A percentile compares a stretch with the other conserved stretches of the same genome.
Evolutionary conservation across 1,140 invertebrate genomes (phyloP).

Genomic region (Sipha flava): DNA sequence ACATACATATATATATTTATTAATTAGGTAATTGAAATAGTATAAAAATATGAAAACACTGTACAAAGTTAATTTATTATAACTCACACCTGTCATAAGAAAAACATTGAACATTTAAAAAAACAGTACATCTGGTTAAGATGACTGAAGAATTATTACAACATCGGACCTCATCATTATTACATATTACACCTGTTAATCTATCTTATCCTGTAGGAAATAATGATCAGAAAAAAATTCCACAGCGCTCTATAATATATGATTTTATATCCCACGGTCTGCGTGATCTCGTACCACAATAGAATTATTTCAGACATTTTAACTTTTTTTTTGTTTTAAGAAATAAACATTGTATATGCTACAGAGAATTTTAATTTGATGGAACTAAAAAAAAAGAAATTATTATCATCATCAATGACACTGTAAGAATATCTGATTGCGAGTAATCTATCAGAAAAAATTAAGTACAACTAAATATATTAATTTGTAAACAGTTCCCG

Average conservation of each 20-base stretch:
- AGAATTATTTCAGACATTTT: not conserved
- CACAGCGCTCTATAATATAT: not conserved
- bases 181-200: not conserved
- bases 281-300: not conserved
- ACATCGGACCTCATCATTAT: not conserved
- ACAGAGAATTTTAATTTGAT: no score
- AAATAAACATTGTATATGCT: no score
- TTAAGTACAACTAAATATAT: no score
- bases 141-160: not conserved
- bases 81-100: not conserved
- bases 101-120: not conserved
- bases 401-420: no score
- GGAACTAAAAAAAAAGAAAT: no score
- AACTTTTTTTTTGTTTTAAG: not conserved
- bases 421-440: no score
- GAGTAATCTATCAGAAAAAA: no score
- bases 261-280: constrained; percentile 7
- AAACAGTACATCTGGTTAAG: not conserved
- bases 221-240: not conserved
- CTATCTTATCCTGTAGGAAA: not conserved
- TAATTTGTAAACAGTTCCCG: no score
- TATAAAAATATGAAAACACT: no score
- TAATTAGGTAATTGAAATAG: no score
- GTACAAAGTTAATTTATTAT: not conserved
- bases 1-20: no score